Evolutionary conservation across 2,888 invertebrate species (phyloP), one percentile per base, ranked within the genome.

Genomic region (Incurvaria masculella): DNA sequence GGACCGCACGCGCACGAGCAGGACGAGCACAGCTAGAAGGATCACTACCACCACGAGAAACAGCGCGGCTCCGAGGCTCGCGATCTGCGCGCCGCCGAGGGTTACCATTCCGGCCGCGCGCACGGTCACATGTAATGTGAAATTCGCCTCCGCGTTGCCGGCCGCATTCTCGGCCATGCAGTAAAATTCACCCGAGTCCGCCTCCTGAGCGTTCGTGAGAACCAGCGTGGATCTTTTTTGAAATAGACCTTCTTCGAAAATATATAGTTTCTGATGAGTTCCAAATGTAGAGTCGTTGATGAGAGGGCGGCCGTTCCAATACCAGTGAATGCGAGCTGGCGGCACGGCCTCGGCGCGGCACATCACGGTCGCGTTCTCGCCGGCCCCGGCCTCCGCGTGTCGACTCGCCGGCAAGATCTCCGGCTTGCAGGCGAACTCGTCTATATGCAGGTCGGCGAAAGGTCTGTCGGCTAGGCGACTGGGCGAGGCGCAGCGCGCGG

Each of bases 81-180:
- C 91, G 57, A 93, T 91, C 66, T 93, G 92, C 8, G 91, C 89
- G 54, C 88, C 89, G 44, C 89, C 91, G 50, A 94, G 70, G 1
- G 89, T 87, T 2, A 88, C 88, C 81, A 91, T 88, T 45, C 91
- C 91, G 21, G 87, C 89, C 42, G 89, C 82, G 49, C 86, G 75
- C 70, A 89, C 83, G 46, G 88, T 85, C 47, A 94, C 89, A 62
- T 89, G 88, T 39, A 94, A 79, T 33, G 94, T 94, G 62, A 94
- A 94, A 69, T 94, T 94, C 14, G 91, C 91, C 72, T 92, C 92
- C 26, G 89, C 88, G 60, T 85, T 89, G 19, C 94, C 94, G 3
- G 91, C 94, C 51, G 88, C 86, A 69, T 94, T 95, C 68, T 93
- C 92, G 8, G 94, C 94, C 2, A 92, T 88, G 68, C 94, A 94